A percentile compares a stretch with the other conserved stretches of the same genome.
phyloP scores from a whole-genome alignment of 2,797 vertebrate species.

The Falco naumanni region DNA sequence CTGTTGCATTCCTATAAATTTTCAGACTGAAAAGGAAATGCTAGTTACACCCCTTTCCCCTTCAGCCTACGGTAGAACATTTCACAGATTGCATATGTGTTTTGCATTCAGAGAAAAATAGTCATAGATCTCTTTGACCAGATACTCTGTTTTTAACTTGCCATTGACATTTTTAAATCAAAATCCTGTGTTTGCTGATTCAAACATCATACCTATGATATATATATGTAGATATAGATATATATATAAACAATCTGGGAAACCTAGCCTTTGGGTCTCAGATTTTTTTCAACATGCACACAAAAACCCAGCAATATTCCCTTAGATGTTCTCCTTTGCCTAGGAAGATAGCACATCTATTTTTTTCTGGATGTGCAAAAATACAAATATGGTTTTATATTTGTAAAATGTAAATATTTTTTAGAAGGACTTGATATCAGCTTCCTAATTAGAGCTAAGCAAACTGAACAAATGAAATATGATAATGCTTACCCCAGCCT shows the following conservation, averaged over 20 bases:
- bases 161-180: neutral
- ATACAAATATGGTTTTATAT: neutral
- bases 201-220: neutral
- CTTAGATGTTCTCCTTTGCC: neutral
- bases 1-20: constrained; percentile 79
- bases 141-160: neutral
- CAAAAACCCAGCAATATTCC: neutral
- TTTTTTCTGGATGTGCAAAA: neutral
- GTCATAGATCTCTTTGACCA: neutral
- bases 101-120: constrained; percentile 32
- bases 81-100: constrained; percentile 58
- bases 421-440: neutral
- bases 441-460: neutral
- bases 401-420: neutral
- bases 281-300: neutral
- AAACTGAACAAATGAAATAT: neutral
- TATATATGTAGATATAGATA: no score
- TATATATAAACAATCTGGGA: neutral
- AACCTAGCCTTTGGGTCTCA: neutral
- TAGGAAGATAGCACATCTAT: neutral
- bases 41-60: constrained; percentile 72
- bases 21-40: constrained; percentile 81
- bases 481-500: neutral
- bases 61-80: constrained; percentile 59
- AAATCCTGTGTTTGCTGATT: neutral